A percentile compares a stretch with the other conserved stretches of the same genome.
Evolutionary conservation across 2,888 invertebrate genomes (phyloP).

Genomic region (Acanthosepion pharaonis): DNA sequence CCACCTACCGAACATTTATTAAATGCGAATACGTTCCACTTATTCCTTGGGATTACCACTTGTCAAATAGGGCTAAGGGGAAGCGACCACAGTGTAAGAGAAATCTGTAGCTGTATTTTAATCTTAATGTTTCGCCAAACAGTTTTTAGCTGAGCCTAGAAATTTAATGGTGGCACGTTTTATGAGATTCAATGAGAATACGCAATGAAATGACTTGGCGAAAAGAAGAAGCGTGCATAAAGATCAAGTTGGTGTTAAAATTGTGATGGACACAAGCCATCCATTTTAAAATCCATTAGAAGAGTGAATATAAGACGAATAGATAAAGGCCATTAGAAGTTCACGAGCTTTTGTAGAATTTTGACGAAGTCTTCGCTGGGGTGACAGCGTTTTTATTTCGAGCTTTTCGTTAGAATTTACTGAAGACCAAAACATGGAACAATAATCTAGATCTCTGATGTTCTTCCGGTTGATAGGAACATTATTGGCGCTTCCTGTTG

Average conservation of each 20-base stretch:
- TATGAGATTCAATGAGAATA: background rate
- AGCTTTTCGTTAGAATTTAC: background rate
- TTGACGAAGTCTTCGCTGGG: background rate
- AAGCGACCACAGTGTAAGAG: background rate
- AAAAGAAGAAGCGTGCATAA: background rate
- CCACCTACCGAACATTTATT: background rate
- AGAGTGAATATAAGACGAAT: background rate
- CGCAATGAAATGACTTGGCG: background rate
- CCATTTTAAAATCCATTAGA: background rate
- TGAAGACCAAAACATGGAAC: background rate
- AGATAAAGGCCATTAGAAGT: background rate
- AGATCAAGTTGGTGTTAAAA: background rate
- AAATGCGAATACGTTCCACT: background rate
- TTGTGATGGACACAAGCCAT: background rate
- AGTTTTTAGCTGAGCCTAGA: background rate
- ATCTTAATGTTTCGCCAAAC: background rate
- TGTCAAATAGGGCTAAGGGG: background rate
- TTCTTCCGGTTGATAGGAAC: no score
- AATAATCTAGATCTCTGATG: no score
- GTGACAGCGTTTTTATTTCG: background rate
- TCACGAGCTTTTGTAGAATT: background rate
- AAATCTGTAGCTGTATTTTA: background rate
- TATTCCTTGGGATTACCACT: background rate
- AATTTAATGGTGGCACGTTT: background rate
- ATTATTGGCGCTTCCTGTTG: no score